Evolutionary conservation across 2,797 vertebrate species (phyloP).

Genomic region (Chrysocyon brachyurus): DNA sequence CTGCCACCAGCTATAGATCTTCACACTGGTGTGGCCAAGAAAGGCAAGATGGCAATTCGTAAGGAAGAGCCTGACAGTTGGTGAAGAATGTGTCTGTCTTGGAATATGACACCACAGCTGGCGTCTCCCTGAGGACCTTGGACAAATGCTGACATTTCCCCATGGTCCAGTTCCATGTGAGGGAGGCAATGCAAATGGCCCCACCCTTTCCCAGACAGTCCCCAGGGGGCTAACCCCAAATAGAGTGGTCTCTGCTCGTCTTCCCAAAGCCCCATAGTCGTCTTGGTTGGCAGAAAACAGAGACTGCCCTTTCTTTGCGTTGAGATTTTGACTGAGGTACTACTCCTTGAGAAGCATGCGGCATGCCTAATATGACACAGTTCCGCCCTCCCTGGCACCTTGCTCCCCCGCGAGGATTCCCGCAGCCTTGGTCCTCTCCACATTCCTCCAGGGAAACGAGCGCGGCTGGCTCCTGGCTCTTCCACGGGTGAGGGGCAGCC

Average conservation of each 20-base stretch:
- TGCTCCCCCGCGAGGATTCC: not conserved
- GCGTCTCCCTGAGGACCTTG: not conserved
- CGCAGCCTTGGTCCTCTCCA: not conserved
- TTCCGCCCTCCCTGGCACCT: not conserved
- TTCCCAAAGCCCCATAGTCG: not conserved
- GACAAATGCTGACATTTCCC: not conserved
- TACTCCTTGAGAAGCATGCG: not conserved
- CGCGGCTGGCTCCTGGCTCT: not conserved
- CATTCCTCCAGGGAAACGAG: not conserved
- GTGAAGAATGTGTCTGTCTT: not conserved
- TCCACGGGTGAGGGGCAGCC: not conserved
- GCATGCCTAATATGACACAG: not conserved
- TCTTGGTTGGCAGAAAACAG: slow-evolving; percentile 7
- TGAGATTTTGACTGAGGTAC: not conserved
- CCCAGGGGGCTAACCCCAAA: not conserved
- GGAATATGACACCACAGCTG: not conserved
- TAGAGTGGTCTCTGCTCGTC: not conserved
- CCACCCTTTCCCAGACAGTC: not conserved
- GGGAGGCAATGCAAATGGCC: not conserved
- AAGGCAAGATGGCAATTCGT: not conserved
- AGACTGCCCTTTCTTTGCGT: not conserved
- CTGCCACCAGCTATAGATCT: not conserved
- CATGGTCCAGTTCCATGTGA: not conserved
- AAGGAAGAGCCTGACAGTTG: not conserved
- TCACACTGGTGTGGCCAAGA: not conserved